Conservation (phyloP, 2,113 vertebrate genomes). For the Axis porcinus region DNA sequence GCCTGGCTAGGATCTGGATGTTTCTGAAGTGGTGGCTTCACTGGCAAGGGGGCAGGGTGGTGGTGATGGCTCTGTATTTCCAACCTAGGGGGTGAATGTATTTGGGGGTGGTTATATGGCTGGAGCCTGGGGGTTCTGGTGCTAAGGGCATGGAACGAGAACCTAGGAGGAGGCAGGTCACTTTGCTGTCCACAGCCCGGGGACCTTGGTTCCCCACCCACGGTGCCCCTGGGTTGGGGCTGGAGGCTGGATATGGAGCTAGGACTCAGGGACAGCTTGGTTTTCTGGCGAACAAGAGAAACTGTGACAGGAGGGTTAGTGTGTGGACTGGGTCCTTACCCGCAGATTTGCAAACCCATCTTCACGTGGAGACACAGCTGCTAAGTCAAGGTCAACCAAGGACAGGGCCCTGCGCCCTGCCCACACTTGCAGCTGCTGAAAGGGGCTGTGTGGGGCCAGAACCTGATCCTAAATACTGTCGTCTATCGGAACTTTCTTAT, state of each 20-base stretch:
- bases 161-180: not conserved
- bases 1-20: slow-evolving; percentile 54
- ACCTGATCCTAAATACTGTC: rapidly evolving
- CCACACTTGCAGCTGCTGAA: rapidly evolving
- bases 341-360: rapidly evolving
- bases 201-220: not conserved
- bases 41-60: not conserved
- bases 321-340: not conserved
- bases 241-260: not conserved
- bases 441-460: not conserved
- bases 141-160: rapidly evolving
- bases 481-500: not conserved
- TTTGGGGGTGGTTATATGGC: not conserved
- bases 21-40: not conserved
- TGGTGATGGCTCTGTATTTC: not conserved
- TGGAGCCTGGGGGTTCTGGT: not conserved
- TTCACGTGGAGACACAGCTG: rapidly evolving
- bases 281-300: not conserved
- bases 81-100: rapidly evolving
- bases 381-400: rapidly evolving
- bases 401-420: too few species aligned
- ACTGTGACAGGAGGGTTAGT: too few species aligned
- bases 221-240: not conserved
- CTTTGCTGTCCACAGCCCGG: not conserved
- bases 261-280: not conserved